Percentiles rank a stretch among this genome's conserved stretches.
phyloP scores from a whole-genome alignment of 2,797 vertebrate genomes.

The Euthynnus affinis region DNA sequence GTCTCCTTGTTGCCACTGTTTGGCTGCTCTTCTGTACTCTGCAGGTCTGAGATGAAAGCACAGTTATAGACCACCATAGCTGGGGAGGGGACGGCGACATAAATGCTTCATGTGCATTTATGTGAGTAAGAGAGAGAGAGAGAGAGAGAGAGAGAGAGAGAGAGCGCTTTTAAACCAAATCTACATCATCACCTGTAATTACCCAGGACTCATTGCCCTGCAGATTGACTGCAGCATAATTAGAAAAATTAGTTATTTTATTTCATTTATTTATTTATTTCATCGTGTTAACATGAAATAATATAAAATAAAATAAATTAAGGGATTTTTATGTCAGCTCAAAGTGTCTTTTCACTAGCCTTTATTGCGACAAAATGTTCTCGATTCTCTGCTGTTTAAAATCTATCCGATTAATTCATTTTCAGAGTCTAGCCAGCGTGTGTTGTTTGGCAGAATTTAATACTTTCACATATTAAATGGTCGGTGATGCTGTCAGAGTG shows the following conservation, averaged over 20 bases:
- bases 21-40: slow-evolving; percentile 28
- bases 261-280: no score
- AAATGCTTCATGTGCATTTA: background rate
- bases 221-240: slow-evolving; percentile 11
- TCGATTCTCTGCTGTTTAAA: background rate
- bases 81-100: background rate
- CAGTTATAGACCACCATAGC: slow-evolving; percentile 26
- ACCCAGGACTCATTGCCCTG: slow-evolving; percentile 19
- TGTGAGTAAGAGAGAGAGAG: background rate
- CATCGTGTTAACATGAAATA: background rate
- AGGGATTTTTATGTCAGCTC: background rate
- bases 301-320: no score
- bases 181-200: slow-evolving; percentile 43
- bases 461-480: background rate
- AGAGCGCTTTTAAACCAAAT: slow-evolving; percentile 6
- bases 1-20: background rate
- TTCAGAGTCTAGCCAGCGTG: no score
- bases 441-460: background rate
- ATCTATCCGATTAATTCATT: background rate
- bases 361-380: background rate
- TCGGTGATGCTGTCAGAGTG: background rate
- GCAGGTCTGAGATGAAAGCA: slow-evolving; percentile 62
- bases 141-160: background rate
- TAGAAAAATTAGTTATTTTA: background rate
- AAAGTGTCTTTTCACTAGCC: background rate